Conservation (phyloP, 2,113 vertebrate species). For the Austrofundulus limnaeus region DNA sequence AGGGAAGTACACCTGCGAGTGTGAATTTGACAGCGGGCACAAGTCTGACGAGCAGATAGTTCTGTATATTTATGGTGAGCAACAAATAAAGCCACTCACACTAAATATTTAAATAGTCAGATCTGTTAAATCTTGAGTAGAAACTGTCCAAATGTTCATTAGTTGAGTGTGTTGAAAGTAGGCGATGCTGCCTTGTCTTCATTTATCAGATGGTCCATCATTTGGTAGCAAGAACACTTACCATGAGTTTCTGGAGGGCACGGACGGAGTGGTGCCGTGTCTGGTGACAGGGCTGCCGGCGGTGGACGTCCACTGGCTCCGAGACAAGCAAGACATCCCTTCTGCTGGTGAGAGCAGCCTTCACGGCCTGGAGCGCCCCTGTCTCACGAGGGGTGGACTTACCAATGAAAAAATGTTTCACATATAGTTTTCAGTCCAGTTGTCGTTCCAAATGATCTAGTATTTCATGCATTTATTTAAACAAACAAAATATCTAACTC, state of each 20-base stretch:
- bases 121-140: neutral
- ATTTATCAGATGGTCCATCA: slow-evolving; percentile 59
- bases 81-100: neutral
- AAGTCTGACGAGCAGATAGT: accelerated
- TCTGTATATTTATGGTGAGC: slow-evolving; percentile 72
- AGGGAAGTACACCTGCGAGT: slow-evolving; percentile 66
- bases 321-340: slow-evolving; percentile 24
- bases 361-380: neutral
- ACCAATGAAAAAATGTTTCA: neutral
- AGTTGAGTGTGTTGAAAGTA: neutral
- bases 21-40: slow-evolving; percentile 15
- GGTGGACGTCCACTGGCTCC: slow-evolving; percentile 68
- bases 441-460: neutral
- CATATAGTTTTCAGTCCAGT: neutral
- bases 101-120: neutral
- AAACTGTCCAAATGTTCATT: neutral
- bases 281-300: slow-evolving; percentile 64
- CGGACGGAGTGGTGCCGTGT: slow-evolving; percentile 62
- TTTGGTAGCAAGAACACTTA: slow-evolving; percentile 60
- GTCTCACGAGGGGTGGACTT: neutral
- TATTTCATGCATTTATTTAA: neutral
- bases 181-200: neutral
- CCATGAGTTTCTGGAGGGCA: slow-evolving; percentile 77
- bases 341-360: slow-evolving; percentile 58
- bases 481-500: neutral